Evolutionary conservation across 64 coral and sea anemone species (phyloP), one percentile per base, ranked within the genome.

Genomic region (Acropora tenuis): DNA sequence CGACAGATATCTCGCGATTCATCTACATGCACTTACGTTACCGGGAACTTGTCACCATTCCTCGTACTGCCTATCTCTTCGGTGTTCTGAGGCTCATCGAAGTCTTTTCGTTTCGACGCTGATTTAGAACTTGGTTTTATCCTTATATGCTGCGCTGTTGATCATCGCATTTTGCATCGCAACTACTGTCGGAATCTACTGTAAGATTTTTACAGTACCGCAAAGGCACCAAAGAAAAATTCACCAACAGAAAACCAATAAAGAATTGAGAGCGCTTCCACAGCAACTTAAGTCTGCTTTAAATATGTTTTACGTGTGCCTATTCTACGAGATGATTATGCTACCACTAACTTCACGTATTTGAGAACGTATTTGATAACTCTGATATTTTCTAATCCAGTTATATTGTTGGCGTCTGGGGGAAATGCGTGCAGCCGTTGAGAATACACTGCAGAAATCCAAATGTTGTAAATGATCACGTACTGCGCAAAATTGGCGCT

Each of bases 1-100:
- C 1, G 94, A 96, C 43, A 84, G 94, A 47, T 96, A 92, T 41
- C 42, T 96, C 1, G 94, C 94, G 52, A 48, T 96, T 8, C 77
- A 89, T 2, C 74, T 96, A 5, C 94, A 30, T 30, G 30, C 30
- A 96, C 43, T 83, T 96, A 77, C 90, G 90, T 11, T 96, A 96
- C 73, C 50, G 9, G 5, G 72, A 10, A 45, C 13, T 96, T 10
- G 79, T 96, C 48, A 96, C 94, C 5, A 78, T 90, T 9, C 47
- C 48, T 47, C 57, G 74, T 85, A 20, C 50, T 13, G 8, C 45
- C 5, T 40, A 6, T 1, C 3, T 58, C 5, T 13, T 82, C 11
- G 53, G 47, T 0, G 15, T 53, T 43, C 41, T 72, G 13, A 82
- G 89, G 89, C 17, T 78, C 43, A 42, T 67, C 2, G 42, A 50